Evolutionary conservation across 2,888 invertebrate species (phyloP).

Genomic region (Ochropacha duplaris): DNA sequence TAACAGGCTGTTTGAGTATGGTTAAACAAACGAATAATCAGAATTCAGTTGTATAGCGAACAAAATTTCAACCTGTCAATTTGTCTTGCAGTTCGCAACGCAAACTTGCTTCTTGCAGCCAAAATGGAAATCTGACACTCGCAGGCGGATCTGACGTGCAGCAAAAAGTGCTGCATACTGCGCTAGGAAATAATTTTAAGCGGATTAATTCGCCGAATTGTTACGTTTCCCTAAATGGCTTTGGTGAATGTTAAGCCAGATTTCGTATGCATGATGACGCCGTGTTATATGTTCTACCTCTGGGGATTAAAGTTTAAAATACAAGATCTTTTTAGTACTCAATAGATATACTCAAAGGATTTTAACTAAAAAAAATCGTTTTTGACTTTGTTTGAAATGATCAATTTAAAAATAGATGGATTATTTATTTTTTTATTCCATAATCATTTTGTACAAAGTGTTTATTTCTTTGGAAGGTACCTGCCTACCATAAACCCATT

Average conservation of each 20-base stretch:
- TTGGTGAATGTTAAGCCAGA: not conserved
- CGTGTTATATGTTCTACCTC: not conserved
- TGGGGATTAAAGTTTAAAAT: not conserved
- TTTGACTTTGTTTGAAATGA: too few species aligned
- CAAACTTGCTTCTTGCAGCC: slow-evolving; percentile 22
- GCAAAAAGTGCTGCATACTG: slow-evolving; percentile 1
- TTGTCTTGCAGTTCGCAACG: slow-evolving; percentile 18
- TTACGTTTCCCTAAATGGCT: not conserved
- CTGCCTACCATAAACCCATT: too few species aligned
- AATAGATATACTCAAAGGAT: not conserved
- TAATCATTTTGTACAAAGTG: too few species aligned
- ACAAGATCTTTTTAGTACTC: not conserved
- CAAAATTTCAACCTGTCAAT: slow-evolving; percentile 35
- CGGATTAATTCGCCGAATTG: slow-evolving; percentile 1
- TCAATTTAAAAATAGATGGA: too few species aligned
- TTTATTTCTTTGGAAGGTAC: too few species aligned
- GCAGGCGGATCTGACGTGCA: not conserved
- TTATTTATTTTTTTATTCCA: too few species aligned
- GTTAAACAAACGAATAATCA: not conserved
- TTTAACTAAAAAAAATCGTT: too few species aligned
- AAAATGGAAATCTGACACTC: slow-evolving; percentile 30
- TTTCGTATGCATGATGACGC: not conserved
- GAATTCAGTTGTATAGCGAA: not conserved
- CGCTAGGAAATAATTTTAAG: not conserved
- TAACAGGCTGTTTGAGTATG: too few species aligned